These are phyloP conservation scores for Engystomops pustulosus DNA, from an alignment of 2,113 vertebrate species.

Conservation along the genomic window DNA sequence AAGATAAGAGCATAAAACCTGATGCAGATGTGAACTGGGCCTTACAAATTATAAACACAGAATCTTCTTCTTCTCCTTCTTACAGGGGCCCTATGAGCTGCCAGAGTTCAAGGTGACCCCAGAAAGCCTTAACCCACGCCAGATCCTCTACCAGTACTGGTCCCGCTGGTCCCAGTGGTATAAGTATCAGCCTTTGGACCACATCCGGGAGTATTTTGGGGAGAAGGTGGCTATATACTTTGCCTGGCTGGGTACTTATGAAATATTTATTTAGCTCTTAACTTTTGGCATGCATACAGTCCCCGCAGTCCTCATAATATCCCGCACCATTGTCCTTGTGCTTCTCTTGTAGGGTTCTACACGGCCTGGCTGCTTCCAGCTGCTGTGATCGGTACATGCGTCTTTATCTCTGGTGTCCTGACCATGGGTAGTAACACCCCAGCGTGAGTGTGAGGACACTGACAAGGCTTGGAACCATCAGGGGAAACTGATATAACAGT, in stretches of 20 bases:
- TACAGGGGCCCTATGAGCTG: constrained; percentile 73
- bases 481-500: background rate
- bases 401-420: constrained; percentile 78
- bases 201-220: constrained; percentile 76
- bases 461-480: background rate
- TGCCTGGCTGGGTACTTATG: constrained; percentile 73
- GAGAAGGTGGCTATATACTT: constrained; percentile 79
- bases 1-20: too few species aligned
- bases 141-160: constrained; percentile 78
- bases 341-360: constrained; percentile 76
- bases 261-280: background rate
- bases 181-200: constrained; percentile 80
- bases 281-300: background rate
- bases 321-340: too few species aligned
- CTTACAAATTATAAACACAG: too few species aligned
- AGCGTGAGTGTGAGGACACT: constrained; percentile 70
- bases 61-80: background rate
- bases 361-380: constrained; percentile 80
- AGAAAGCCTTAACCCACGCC: constrained; percentile 75
- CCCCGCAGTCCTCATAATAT: background rate
- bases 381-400: constrained; percentile 74
- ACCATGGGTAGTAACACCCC: constrained; percentile 75
- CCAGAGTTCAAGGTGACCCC: constrained; percentile 65
- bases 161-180: constrained; percentile 79
- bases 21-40: too few species aligned